Evolutionary conservation across 2,113 vertebrate genomes (phyloP), one percentile per base, ranked within the genome.

Genomic region (Acanthisitta chloris): DNA sequence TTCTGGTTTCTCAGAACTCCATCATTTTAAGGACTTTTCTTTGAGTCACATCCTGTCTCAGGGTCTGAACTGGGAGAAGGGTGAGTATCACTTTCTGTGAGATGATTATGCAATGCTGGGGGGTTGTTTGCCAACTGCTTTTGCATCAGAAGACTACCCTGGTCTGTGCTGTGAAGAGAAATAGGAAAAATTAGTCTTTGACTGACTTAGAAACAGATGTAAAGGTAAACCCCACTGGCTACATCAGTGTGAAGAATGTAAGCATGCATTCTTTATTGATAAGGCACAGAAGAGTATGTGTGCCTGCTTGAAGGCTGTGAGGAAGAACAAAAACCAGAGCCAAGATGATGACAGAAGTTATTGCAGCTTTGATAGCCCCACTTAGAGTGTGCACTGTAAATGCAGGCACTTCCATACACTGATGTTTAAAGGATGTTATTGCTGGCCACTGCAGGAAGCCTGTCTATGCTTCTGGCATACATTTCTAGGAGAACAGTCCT

Each of bases 301-400:
- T 65, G 55, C 49, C 80, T 94, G 42, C 52, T 81, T 59, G 42
- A 69, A 72, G n/a, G 18, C 24, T 80, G 25, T 20, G 54, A 78
- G 49, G 29, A 90, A 46, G 67, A 81, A 97, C 7, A 45, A 31
- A 90, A 92, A 98, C n/a, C 97, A 95, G 91, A 96, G 67, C n/a
- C 73, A 88, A 86, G 43, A 92, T 55, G 90, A 90, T 97, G 96
- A 97, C 95, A 97, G 96, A 90, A 93, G 77, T 94, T 91, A 57
- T 78, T 93, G 87, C 73, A 77, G 46, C 55, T 86, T 90, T 94
- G 91, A 90, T 93, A 97, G 76, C 34, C 69, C 66, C 76, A 91
- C 81, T 97, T 96, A 95, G 48, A 54, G 19, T 14, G 29, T 86
- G 34, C 49, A 59, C 36, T 84, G 45, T 86, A 90, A 94, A 95